Evolutionary conservation across 2,797 vertebrate genomes (phyloP).

Genomic region (Tragelaphus oryx): DNA sequence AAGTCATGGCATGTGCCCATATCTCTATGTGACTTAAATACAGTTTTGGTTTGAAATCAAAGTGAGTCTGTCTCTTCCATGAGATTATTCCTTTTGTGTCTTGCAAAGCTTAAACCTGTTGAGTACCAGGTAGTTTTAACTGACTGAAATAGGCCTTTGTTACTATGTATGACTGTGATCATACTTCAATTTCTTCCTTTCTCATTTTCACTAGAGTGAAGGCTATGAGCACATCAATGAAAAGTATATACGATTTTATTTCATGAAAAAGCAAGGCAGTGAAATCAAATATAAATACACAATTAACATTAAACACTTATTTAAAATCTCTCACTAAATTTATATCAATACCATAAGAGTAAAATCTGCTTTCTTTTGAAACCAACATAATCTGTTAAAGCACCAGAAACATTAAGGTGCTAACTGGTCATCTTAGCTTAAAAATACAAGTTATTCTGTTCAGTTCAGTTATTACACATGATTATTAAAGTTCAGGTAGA

Average conservation of each 20-base stretch:
- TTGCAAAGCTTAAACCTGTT: not conserved
- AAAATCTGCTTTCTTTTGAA: conserved; percentile 1
- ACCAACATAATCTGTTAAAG: not conserved
- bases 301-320: not conserved
- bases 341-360: not conserved
- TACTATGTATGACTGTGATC: not conserved
- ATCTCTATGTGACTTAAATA: not conserved
- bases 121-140: not conserved
- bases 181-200: not conserved
- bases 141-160: not conserved
- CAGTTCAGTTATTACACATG: not conserved
- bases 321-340: conserved; percentile 1
- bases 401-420: not conserved
- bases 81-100: not conserved
- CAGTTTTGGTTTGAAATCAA: not conserved
- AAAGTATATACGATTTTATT: not conserved
- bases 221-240: not conserved
- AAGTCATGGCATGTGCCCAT: not conserved
- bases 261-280: not conserved
- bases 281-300: not conserved
- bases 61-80: not conserved
- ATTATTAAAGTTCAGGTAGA: not conserved
- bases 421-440: conserved; percentile 9
- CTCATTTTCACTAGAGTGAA: not conserved
- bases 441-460: not conserved